Base-by-base conservation (phyloP, 2,888 invertebrate genomes). In the Caenorhabditis drosophilae region DNA sequence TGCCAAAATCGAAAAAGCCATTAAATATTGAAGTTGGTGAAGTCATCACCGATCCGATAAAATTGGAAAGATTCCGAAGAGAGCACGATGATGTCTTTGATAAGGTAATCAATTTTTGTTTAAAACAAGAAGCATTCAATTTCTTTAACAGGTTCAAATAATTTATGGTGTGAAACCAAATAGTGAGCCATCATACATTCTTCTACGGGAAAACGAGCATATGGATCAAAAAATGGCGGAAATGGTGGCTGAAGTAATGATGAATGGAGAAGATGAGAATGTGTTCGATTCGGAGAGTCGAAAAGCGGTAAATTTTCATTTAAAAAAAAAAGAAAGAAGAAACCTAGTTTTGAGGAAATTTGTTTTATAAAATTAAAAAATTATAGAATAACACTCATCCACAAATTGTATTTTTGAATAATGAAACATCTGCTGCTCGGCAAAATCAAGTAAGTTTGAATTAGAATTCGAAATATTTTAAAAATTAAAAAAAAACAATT, bases 171-270 rank as follows among this genome's bases (percentile, higher is more conserved):
- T 79, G 63, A 80, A 81, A 15, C 80, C 72, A 48, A 59, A 58
- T 53, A 44, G 52, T 22, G 82, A 77, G 51, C 73, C 77, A 40
- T 79, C 83, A 11, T 78, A 71, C 58, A 73, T 64, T 49, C 40
- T 75, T 20, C 48, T 75, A 0, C 51, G 56, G 23, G 69, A 68
- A n/a, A 57, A 64, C 31, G 68, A 75, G 44, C 51, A 54, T 4
- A 42, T 75, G 41, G 71, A 74, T 44, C 31, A 41, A n/a, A 54
- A 61, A 20, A 41, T 70, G 50, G 58, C 60, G 1, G 59, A 58
- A 20, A 51, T 45, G 11, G n/a, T 61, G 25, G 26, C 34, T n/a
- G 54, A 57, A 31, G 31, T 9, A 31, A 31, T 31, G 31, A 23
- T 9, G 23, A 23, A 23, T 23, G 23, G 22, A 2, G 42, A 20